phyloP scores from a whole-genome alignment of 1,140 invertebrate species.

The Zaprionus africanus region DNA sequence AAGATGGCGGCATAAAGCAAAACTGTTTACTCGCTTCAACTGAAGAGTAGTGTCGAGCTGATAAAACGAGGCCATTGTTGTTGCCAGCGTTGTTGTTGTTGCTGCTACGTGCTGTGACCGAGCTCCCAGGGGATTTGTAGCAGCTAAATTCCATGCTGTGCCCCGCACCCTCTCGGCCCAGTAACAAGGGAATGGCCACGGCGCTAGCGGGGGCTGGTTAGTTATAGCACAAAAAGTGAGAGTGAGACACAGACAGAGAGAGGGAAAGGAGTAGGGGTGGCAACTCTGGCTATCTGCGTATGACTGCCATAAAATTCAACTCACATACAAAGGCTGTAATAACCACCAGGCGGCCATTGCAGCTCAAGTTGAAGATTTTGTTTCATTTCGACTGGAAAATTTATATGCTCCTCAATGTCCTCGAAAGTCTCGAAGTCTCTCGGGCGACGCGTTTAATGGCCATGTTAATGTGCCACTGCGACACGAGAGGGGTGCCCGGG shows the following conservation, averaged over 20 bases:
- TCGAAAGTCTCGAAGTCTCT: slow-evolving; percentile 14
- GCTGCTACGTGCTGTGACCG: slow-evolving; percentile 67
- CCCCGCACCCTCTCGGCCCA: slow-evolving; percentile 1
- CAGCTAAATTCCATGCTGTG: slow-evolving; percentile 66
- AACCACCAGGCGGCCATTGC: slow-evolving; percentile 76
- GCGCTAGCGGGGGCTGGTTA: not conserved
- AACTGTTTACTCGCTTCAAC: slow-evolving; percentile 78
- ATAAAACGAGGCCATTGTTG: slow-evolving; percentile 59
- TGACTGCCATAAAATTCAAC: slow-evolving; percentile 79
- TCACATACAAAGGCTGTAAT: slow-evolving; percentile 65
- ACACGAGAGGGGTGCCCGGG: not conserved
- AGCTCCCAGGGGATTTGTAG: slow-evolving; percentile 72
- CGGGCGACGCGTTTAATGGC: slow-evolving; percentile 57
- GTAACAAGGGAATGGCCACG: slow-evolving; percentile 20
- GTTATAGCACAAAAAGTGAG: not conserved
- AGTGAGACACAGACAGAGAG: not conserved
- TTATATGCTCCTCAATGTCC: slow-evolving; percentile 47
- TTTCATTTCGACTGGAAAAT: slow-evolving; percentile 60
- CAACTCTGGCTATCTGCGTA: slow-evolving; percentile 67
- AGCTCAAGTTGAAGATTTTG: slow-evolving; percentile 64
- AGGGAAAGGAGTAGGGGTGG: not conserved
- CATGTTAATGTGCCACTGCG: slow-evolving; percentile 60
- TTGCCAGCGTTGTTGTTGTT: not conserved
- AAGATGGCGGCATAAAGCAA: slow-evolving; percentile 58
- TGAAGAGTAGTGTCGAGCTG: slow-evolving; percentile 70